phyloP scores from a whole-genome alignment of 2,888 invertebrate genomes.

The Smittia sp. region DNA sequence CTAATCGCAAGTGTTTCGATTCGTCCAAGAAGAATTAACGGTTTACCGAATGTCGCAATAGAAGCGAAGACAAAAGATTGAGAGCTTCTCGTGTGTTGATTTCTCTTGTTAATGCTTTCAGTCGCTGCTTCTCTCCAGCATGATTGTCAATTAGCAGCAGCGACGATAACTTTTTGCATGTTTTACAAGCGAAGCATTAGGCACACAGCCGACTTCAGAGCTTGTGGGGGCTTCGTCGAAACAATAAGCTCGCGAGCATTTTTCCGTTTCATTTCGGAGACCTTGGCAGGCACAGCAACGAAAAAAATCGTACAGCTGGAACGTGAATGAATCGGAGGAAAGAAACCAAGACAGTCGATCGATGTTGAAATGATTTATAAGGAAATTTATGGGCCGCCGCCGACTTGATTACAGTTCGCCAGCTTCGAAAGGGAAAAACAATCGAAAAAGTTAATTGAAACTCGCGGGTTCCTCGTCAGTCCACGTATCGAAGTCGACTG shows the following conservation, averaged over 20 bases:
- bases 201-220: constrained; percentile 1
- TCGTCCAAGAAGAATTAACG: neutral
- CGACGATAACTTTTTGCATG: neutral
- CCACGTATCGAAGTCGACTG: constrained; percentile 26
- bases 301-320: constrained; percentile 17
- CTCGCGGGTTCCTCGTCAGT: constrained; percentile 15
- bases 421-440: neutral
- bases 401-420: neutral
- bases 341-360: neutral
- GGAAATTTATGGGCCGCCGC: constrained; percentile 14
- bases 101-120: neutral
- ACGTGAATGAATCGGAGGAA: constrained; percentile 1
- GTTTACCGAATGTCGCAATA: neutral
- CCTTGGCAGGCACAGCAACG: constrained; percentile 8
- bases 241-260: constrained; percentile 1
- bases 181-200: constrained; percentile 1
- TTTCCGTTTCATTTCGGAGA: constrained; percentile 14
- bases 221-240: constrained; percentile 11
- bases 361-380: constrained; percentile 3
- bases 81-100: neutral
- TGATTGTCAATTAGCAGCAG: neutral
- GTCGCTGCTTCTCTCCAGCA: neutral
- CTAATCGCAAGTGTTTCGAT: neutral
- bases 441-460: neutral
- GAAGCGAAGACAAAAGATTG: neutral